Percentiles rank a stretch among this genome's conserved stretches.
Conservation (phyloP, 1,140 invertebrate genomes). For the Brachionus paranguensis region DNA sequence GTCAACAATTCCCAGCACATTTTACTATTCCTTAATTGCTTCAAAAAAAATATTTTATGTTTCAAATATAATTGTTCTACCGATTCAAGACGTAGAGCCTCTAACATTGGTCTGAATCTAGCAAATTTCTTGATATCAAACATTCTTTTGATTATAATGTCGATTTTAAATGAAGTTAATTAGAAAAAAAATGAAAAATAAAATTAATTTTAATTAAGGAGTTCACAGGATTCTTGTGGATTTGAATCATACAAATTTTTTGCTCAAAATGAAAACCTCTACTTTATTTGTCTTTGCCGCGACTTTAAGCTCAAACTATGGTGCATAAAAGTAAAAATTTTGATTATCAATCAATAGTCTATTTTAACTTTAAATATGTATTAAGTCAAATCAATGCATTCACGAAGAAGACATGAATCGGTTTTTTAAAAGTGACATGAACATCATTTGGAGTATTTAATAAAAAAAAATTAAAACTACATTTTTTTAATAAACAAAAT, state of each 20-base stretch:
- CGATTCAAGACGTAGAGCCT: no score
- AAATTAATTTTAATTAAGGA: background rate
- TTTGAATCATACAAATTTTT: constrained; percentile 39
- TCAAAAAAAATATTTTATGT: no score
- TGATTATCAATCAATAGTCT: background rate
- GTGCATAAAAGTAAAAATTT: constrained; percentile 27
- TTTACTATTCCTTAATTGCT: no score
- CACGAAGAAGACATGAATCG: background rate
- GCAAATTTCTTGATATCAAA: no score
- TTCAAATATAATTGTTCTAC: no score
- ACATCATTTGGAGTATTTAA: background rate
- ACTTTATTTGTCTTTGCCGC: background rate
- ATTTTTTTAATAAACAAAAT: background rate
- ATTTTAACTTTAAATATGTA: background rate
- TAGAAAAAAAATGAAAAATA: background rate
- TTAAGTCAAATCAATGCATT: constrained; percentile 1
- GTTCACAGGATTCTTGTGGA: background rate
- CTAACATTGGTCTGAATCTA: no score
- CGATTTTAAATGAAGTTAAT: no score
- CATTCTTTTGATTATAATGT: no score
- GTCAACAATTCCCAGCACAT: no score
- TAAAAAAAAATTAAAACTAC: background rate
- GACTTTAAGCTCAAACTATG: constrained; percentile 26
- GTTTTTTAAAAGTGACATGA: background rate
- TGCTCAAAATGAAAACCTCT: background rate